phyloP scores from a whole-genome alignment of 2,888 invertebrate species.

The Lagria hirta region DNA sequence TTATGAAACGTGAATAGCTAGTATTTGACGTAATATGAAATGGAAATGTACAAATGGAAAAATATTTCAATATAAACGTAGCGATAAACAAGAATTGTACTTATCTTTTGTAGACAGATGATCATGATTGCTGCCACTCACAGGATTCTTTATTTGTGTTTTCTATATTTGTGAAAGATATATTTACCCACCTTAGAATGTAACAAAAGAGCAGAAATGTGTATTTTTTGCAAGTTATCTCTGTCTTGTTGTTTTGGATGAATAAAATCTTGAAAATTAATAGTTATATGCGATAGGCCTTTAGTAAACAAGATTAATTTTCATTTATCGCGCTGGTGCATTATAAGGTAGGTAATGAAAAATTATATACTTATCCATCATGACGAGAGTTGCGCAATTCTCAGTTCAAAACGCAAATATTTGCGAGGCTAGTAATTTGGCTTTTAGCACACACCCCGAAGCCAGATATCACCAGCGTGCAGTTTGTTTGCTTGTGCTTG shows the following conservation, averaged over 20 bases:
- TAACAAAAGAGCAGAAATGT: constrained; percentile 24
- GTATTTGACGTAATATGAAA: too few species aligned
- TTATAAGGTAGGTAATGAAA: constrained; percentile 5
- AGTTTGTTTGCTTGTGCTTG: constrained; percentile 24
- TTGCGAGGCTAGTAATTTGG: constrained; percentile 34
- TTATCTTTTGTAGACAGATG: constrained; percentile 30
- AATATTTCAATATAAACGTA: constrained; percentile 33
- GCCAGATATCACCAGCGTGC: constrained; percentile 25
- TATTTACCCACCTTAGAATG: constrained; percentile 25
- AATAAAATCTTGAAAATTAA: too few species aligned
- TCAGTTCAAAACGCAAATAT: constrained; percentile 35
- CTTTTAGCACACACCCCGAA: constrained; percentile 32
- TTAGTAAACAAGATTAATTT: constrained; percentile 2
- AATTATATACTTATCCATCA: constrained; percentile 7
- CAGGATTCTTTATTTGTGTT: constrained; percentile 32
- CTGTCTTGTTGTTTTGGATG: neutral
- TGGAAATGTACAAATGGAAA: constrained; percentile 29
- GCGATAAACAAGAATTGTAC: constrained; percentile 36
- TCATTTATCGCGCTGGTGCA: neutral
- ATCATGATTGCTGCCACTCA: constrained; percentile 32
- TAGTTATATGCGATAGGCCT: neutral
- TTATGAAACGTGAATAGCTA: too few species aligned
- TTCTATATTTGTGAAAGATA: constrained; percentile 36
- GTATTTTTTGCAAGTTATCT: constrained; percentile 25
- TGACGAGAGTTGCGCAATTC: constrained; percentile 29